Base-by-base conservation (phyloP, 2,113 vertebrate species). In the Xyrauchen texanus region DNA sequence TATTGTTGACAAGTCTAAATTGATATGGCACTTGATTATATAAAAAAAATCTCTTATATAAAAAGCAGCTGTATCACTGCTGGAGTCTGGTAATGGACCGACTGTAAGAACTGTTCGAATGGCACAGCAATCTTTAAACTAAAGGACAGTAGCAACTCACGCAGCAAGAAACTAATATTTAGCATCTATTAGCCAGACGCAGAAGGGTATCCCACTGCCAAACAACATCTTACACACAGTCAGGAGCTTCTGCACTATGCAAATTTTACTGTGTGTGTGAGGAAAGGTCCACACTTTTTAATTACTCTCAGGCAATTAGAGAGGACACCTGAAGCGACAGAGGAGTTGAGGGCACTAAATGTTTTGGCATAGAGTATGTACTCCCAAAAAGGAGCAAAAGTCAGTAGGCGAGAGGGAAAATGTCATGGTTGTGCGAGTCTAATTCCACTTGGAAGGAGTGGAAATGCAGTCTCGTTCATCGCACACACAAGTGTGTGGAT, bases 251-350 rank as follows among this genome's bases (percentile, higher is more conserved):
- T 87, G 74, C 58, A 77, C 88, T 82, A 81, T 68, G 86, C 87
- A 89, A 87, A 90, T 87, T 87, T 91, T 89, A 86, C 82, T 84
- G 83, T 85, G 86, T 82, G 84, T 80, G 82, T 66, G 83, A 88
- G 87, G 85, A 83, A 83, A 84, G 8, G 76, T 79, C 62, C 7
- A 73, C 72, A 63, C 16, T 63, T 83, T 81, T 67, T 78, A 78
- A 88, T 88, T 86, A 87, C 85, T 84, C 78, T 85, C 82, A 79
- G 87, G 77, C 75, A 69, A 87, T 86, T 80, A 78, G 67, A 73
- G 71, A 88, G 75, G 86, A 86, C 82, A 88, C 87, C 85, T 86
- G 84, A 85, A 80, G 83, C 82, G 10, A 82, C 70, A 6, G 60
- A 46, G n/a, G 46, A 53, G 76, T 76, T 34, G 52, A 78, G 66